Percentiles rank a stretch among this genome's conserved stretches.
These are phyloP conservation scores for Neodontobutis hainanensis DNA, from an alignment of 2,113 vertebrate genomes.

Conservation along the genomic window DNA sequence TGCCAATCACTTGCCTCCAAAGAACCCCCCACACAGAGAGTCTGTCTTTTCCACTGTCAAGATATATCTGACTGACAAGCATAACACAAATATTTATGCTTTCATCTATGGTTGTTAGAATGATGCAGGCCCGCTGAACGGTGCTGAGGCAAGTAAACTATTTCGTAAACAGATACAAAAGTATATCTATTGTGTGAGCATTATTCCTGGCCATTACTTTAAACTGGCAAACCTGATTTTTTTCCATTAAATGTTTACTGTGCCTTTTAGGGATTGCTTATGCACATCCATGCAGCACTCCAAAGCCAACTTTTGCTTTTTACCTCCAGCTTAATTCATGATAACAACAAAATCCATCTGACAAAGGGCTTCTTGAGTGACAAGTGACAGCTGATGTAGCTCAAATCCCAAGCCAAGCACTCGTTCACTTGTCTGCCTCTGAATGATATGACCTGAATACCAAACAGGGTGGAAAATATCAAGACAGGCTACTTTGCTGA, in stretches of 20 bases:
- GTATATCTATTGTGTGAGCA: conserved; percentile 29
- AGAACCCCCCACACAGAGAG: conserved; percentile 39
- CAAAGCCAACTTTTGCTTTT: neutral
- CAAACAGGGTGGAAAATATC: conserved; percentile 59
- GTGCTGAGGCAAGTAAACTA: conserved; percentile 28
- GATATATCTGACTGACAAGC: conserved; percentile 48
- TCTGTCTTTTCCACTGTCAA: conserved; percentile 23
- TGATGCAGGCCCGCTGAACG: conserved; percentile 27
- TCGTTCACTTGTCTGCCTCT: conserved; percentile 52
- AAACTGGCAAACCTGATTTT: conserved; percentile 4
- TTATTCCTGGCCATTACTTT: conserved; percentile 10
- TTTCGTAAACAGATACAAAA: conserved; percentile 9
- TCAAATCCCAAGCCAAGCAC: conserved; percentile 42
- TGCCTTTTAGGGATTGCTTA: too few relatives aligned
- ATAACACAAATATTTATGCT: conserved; percentile 41
- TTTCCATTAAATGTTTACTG: neutral
- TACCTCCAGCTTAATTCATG: neutral
- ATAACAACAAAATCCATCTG: conserved; percentile 23
- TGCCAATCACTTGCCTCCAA: conserved; percentile 48
- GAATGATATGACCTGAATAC: conserved; percentile 61
- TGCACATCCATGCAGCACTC: neutral
- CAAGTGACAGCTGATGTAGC: conserved; percentile 37
- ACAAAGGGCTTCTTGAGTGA: conserved; percentile 41
- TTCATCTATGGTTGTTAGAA: conserved; percentile 30
- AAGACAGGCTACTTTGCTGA: conserved; percentile 41